Percentiles rank a stretch among this genome's conserved stretches.
These are phyloP conservation scores for Sebastes matsubarae DNA, from an alignment of 2,797 vertebrate species.

Conservation along the genomic window DNA sequence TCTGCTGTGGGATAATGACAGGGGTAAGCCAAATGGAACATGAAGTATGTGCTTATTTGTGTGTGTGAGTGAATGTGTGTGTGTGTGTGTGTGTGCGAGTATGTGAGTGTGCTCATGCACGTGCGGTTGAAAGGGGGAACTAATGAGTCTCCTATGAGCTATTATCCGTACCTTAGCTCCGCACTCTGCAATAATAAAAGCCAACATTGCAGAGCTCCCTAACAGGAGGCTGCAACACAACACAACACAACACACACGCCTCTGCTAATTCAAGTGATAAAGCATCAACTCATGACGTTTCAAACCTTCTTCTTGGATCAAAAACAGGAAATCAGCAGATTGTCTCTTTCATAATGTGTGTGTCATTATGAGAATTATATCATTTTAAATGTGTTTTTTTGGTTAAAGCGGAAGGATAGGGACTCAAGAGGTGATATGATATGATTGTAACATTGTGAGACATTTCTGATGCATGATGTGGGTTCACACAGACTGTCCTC, in stretches of 20 bases:
- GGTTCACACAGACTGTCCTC: slow-evolving; percentile 1
- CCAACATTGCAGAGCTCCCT: slow-evolving; percentile 61
- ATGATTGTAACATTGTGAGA: not conserved
- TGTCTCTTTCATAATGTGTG: too few species aligned
- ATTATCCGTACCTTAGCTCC: slow-evolving; percentile 67
- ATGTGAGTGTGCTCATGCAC: not conserved
- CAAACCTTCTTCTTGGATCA: not conserved
- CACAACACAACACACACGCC: slow-evolving; percentile 23
- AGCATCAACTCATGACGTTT: not conserved
- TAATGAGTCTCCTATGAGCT: slow-evolving; percentile 81
- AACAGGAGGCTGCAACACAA: slow-evolving; percentile 31
- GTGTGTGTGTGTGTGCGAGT: slow-evolving; percentile 1
- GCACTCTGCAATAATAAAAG: slow-evolving; percentile 69
- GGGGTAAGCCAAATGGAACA: slow-evolving; percentile 79
- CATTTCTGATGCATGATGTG: slow-evolving; percentile 2
- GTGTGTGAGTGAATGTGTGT: not conserved
- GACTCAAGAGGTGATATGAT: not conserved
- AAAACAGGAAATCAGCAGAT: not conserved
- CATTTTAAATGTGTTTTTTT: not conserved
- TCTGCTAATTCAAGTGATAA: slow-evolving; percentile 21
- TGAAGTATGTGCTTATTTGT: slow-evolving; percentile 48
- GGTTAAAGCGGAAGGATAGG: not conserved
- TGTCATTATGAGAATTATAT: not conserved
- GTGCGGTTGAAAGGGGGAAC: slow-evolving; percentile 48
- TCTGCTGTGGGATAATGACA: slow-evolving; percentile 80